These are phyloP conservation scores for Pseudochirops corinnae DNA, from an alignment of 2,797 vertebrate genomes.

Conservation along the genomic window DNA sequence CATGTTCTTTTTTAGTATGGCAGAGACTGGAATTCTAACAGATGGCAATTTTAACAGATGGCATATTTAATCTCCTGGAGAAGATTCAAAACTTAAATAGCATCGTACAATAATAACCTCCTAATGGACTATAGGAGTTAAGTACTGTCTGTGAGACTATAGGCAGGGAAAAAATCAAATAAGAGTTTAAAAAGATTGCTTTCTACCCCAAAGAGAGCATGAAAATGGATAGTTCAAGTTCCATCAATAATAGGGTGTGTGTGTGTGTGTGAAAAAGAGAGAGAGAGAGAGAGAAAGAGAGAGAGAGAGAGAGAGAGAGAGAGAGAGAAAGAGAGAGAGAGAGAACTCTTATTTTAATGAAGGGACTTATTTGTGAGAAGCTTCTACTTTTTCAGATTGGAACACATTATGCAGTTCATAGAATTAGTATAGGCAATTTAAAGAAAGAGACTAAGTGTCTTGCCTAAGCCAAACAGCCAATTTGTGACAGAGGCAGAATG, in stretches of 20 bases:
- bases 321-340: neutral
- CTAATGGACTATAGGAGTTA: conserved; percentile 21
- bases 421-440: neutral
- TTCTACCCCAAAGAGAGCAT: conserved; percentile 1
- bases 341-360: neutral
- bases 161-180: conserved; percentile 18
- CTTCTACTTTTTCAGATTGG: neutral
- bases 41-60: conserved; percentile 36
- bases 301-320: neutral
- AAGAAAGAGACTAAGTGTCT: neutral
- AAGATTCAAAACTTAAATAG: conserved; percentile 47
- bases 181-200: neutral
- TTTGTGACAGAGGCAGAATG: neutral
- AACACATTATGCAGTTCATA: neutral
- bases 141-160: conserved; percentile 11
- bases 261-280: neutral
- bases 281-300: neutral
- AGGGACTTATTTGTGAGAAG: neutral
- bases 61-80: conserved; percentile 43
- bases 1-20: conserved; percentile 43
- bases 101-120: conserved; percentile 16
- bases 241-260: neutral
- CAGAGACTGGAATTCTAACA: conserved; percentile 53
- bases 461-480: neutral
- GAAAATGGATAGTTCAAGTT: conserved; percentile 34